Percentiles rank a stretch among this genome's conserved stretches.
Conservation (phyloP, 1,140 invertebrate genomes). For the Psix sp. region DNA sequence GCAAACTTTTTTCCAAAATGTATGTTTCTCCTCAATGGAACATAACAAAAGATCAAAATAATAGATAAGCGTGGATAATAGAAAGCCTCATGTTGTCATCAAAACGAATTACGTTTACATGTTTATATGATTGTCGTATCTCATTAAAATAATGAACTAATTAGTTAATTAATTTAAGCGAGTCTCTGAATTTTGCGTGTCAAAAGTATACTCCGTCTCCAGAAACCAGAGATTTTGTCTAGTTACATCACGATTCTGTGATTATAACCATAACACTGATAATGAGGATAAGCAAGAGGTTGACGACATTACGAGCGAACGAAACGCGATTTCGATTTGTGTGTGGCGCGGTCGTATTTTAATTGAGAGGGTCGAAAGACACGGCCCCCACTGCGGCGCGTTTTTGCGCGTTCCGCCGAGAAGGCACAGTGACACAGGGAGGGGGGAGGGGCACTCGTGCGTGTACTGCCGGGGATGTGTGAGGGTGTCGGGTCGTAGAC, state of each 20-base stretch:
- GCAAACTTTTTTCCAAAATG: too few relatives aligned
- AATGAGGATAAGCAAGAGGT: conserved; percentile 16
- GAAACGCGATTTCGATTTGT: conserved; percentile 55
- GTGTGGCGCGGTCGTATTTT: conserved; percentile 70
- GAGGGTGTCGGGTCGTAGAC: conserved; percentile 76
- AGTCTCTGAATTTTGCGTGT: too few relatives aligned
- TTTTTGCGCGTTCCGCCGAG: conserved; percentile 34
- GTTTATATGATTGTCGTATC: too few relatives aligned
- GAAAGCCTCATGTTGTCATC: too few relatives aligned
- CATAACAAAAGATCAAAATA: too few relatives aligned
- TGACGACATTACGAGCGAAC: conserved; percentile 19
- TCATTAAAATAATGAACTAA: too few relatives aligned
- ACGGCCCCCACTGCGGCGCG: conserved; percentile 41
- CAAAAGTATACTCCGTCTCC: too few relatives aligned
- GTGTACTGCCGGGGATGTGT: conserved; percentile 63
- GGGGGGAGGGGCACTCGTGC: conserved; percentile 23
- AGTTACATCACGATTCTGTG: neutral
- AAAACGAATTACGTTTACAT: too few relatives aligned
- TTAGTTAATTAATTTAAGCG: too few relatives aligned
- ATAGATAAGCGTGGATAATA: too few relatives aligned
- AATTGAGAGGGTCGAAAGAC: conserved; percentile 70
- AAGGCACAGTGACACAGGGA: conserved; percentile 7
- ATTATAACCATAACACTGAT: conserved; percentile 35
- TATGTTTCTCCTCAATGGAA: too few relatives aligned
- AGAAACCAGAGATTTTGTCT: conserved; percentile 8